phyloP scores from a whole-genome alignment of 1,140 invertebrate species.

The Bombus difficillimus region DNA sequence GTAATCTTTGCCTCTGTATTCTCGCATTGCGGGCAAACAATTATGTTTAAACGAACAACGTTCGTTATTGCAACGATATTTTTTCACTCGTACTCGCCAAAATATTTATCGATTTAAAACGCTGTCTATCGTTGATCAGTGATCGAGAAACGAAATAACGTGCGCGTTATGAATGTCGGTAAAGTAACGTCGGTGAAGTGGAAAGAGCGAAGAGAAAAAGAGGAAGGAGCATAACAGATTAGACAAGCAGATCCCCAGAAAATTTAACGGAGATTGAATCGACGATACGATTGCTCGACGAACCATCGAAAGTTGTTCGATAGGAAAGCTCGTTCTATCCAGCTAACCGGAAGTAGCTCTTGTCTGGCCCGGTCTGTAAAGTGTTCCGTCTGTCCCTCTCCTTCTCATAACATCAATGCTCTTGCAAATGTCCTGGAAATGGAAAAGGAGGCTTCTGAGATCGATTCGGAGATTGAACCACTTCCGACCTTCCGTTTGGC shows the following conservation, averaged over 20 bases:
- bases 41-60: neutral
- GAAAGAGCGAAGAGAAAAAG: neutral
- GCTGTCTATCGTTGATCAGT: neutral
- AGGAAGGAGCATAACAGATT: neutral
- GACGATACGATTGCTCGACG: slow-evolving; percentile 30
- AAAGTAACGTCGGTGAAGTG: neutral
- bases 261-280: slow-evolving; percentile 51
- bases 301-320: slow-evolving; percentile 36
- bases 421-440: slow-evolving; percentile 71
- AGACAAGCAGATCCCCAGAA: slow-evolving; percentile 21
- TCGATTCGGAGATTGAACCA: slow-evolving; percentile 71
- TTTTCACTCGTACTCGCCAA: neutral
- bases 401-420: slow-evolving; percentile 27
- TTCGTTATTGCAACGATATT: neutral
- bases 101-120: neutral
- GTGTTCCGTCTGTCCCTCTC: slow-evolving; percentile 40
- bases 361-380: slow-evolving; percentile 39
- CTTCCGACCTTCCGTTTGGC: slow-evolving; percentile 65
- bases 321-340: slow-evolving; percentile 32
- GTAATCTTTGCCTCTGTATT: neutral
- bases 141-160: neutral
- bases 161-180: neutral
- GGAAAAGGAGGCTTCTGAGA: slow-evolving; percentile 67
- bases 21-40: too few relatives aligned
- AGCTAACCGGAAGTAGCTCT: slow-evolving; percentile 50